A percentile compares a stretch with the other conserved stretches of the same genome.
Evolutionary conservation across 2,888 invertebrate genomes (phyloP).

Genomic region (Anaspis maculata): DNA sequence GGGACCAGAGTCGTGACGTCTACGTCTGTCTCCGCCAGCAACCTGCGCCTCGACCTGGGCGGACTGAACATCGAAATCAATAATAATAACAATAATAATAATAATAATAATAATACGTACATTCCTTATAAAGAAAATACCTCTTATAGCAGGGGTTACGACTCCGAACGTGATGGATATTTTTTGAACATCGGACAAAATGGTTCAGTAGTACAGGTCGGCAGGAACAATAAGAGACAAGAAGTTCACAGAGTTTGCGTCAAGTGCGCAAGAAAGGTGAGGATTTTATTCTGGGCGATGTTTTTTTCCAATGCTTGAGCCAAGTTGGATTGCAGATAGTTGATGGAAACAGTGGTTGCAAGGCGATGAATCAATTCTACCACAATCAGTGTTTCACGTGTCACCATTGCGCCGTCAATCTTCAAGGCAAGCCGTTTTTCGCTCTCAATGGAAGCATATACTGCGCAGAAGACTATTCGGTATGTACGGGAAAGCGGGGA

Average conservation of each 20-base stretch:
- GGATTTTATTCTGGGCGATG: no score
- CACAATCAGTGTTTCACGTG: slow-evolving; percentile 95
- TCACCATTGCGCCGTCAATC: slow-evolving; percentile 73
- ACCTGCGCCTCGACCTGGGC: slow-evolving; percentile 55
- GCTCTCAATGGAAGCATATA: slow-evolving; percentile 91
- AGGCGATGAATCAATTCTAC: slow-evolving; percentile 95
- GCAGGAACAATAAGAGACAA: slow-evolving; percentile 55
- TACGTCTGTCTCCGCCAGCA: slow-evolving; percentile 48
- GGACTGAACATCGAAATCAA: slow-evolving; percentile 38
- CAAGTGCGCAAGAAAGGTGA: slow-evolving; percentile 85
- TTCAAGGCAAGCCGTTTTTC: slow-evolving; percentile 94
- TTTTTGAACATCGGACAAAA: no score
- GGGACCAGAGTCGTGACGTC: slow-evolving; percentile 62
- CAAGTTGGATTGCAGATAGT: slow-evolving; percentile 41
- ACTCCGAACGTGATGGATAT: no score
- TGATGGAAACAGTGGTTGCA: slow-evolving; percentile 92
- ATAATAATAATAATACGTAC: no score
- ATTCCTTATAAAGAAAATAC: no score
- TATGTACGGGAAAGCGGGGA: no score
- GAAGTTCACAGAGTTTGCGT: slow-evolving; percentile 69
- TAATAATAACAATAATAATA: slow-evolving; percentile 38
- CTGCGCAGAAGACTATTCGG: slow-evolving; percentile 92
- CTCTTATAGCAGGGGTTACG: no score
- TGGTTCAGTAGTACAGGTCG: slow-evolving; percentile 37
- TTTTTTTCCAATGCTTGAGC: background rate